These are phyloP conservation scores for Anadara kagoshimensis DNA, from an alignment of 1,140 invertebrate species.

Conservation along the genomic window DNA sequence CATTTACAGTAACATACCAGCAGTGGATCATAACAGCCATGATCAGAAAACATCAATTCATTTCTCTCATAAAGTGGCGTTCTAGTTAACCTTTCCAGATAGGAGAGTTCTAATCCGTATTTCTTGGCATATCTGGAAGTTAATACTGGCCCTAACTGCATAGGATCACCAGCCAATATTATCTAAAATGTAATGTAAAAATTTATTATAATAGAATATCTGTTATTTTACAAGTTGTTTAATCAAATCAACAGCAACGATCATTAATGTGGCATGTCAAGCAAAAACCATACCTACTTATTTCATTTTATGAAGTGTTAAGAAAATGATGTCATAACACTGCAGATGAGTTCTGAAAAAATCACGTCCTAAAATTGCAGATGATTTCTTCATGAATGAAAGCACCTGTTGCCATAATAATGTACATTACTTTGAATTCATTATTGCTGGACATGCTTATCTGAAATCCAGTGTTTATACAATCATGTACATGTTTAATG, in stretches of 20 bases:
- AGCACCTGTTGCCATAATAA: no score
- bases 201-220: not conserved
- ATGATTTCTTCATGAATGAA: no score
- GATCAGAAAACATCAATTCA: constrained; percentile 73
- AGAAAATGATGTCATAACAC: no score
- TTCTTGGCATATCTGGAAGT: constrained; percentile 79
- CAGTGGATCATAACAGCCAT: constrained; percentile 69
- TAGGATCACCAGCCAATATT: constrained; percentile 91
- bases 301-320: not conserved
- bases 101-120: constrained; percentile 82
- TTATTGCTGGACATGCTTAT: no score
- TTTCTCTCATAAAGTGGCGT: constrained; percentile 80
- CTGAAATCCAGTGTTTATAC: no score
- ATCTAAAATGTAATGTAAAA: constrained; percentile 72
- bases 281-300: not conserved
- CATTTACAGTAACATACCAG: no score
- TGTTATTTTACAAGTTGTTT: not conserved
- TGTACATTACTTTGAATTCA: no score
- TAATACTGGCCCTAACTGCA: constrained; percentile 91
- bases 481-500: no score
- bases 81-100: constrained; percentile 81
- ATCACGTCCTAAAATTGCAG: no score
- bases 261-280: not conserved
- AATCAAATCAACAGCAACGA: not conserved
- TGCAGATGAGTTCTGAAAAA: no score